Evolutionary conservation across 2,113 vertebrate species (phyloP), one percentile per base, ranked within the genome.

Genomic region (Dicaeum eximium): DNA sequence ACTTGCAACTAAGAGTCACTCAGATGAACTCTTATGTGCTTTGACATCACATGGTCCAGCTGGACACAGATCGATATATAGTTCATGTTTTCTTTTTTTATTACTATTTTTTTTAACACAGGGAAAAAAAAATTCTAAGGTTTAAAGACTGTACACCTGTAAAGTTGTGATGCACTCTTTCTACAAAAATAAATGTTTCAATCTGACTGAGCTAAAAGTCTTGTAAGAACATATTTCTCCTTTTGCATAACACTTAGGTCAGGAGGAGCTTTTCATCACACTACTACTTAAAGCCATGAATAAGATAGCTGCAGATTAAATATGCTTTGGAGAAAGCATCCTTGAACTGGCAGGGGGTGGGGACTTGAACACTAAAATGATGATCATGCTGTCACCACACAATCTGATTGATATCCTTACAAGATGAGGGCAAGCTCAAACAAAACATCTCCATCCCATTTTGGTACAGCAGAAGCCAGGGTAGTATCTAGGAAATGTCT

Each of bases 21-120:
- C 33, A 86, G 40, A 56, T 31, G 54, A 86, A 44, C 33, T 51
- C 33, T 38, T n/a, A 50, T 38, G 16, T 15, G n/a, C 33, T 82
- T 80, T n/a, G 65, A 27, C 30, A 64, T 33, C 42, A 73, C 9
- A 22, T 3, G 9, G 20, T 71, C n/a, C 38, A 56, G 13, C 11
- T 37, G 35, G 24, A 61, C 24, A 31, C 13, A 67, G 47, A 48
- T 33, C 0, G 0, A 62, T 2, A 5, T 3, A 57, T 2, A 47
- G 25, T 12, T 57, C 22, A 27, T 53, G 8, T 4, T 24, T 31
- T n/a, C 4, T 44, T n/a, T 30, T 14, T 45, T 62, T 33, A 5
- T 28, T 54, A 10, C 3, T 18, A 16, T 20, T 37, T 51, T 66
- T 66, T 69, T 65, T 40, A 67, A 31, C 15, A 10, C 23, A 8